Evolutionary conservation across 2,113 vertebrate genomes (phyloP), one percentile per base, ranked within the genome.

Genomic region (Barbus barbus): DNA sequence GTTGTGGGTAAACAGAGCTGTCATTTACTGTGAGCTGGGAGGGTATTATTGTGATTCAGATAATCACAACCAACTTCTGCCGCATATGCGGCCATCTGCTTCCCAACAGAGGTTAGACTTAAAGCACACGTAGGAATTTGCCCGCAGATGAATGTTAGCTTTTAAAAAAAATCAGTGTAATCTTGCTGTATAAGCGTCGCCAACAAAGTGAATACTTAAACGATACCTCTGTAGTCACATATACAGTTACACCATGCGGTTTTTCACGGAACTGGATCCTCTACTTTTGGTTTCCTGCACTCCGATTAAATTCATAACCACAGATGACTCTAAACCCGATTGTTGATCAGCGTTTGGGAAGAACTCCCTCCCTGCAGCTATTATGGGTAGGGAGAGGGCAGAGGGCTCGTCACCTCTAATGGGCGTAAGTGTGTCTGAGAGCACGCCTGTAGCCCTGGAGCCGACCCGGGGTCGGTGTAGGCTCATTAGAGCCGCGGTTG

Each of bases 1-100:
- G 87, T 86, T 88, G 74, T 90, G 90, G 87, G 91, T 91, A 94
- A 94, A 95, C 91, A 94, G 87, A 86, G 58, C 88, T 95, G 92
- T 89, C 91, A 94, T 95, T 94, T 93, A 92, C 93, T 86, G 90
- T 87, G 74, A 73, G 77, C 86, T 89, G 87, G 83, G 87, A 87
- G 80, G 87, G 89, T 90, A 92, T 91, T 91, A 92, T 86, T 87
- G 86, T 46, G 28, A 61, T 16, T 71, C 36, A 24, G 67, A 72
- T 63, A 58, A 74, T 69, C 65, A 36, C 63, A 67, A 73, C 53
- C 73, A 65, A 48, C 72, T 73, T 61, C 82, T 41, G 77, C 76
- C 36, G 80, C 28, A 56, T 80, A 31, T 48, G 76, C 36, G 48
- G 83, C 81, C 76, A 46, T 76, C 69, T 81, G 58, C 51, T 67